Conservation (phyloP, 2,888 invertebrate genomes). For the Melangyna quadrimaculata region DNA sequence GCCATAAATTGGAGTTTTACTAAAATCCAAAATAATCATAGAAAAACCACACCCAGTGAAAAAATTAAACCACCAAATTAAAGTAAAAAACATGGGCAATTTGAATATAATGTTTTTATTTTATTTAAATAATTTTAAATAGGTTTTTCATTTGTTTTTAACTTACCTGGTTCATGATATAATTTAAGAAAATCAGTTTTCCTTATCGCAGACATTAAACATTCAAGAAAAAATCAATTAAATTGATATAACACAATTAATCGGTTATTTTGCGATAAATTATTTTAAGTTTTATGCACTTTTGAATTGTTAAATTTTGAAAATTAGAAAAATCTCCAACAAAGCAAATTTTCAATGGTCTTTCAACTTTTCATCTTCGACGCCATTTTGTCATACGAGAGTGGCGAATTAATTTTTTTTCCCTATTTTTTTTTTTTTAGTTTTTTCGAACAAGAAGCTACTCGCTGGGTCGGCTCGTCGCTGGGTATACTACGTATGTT, state of each 20-base stretch:
- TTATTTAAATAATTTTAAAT: constrained; percentile 70
- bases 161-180: constrained; percentile 81
- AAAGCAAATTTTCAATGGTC: constrained; percentile 63
- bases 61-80: constrained; percentile 56
- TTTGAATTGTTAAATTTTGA: constrained; percentile 54
- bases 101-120: constrained; percentile 73
- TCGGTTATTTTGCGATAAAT: constrained; percentile 50
- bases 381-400: constrained; percentile 71
- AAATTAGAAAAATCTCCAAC: constrained; percentile 69
- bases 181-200: constrained; percentile 77
- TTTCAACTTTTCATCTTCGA: constrained; percentile 66
- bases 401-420: constrained; percentile 49
- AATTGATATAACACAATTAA: constrained; percentile 59
- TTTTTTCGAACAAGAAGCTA: constrained; percentile 47
- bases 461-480: constrained; percentile 40
- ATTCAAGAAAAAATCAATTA: constrained; percentile 75
- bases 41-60: constrained; percentile 73
- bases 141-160: constrained; percentile 74
- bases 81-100: constrained; percentile 73
- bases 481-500: not conserved
- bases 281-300: constrained; percentile 58
- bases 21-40: constrained; percentile 63
- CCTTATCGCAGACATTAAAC: constrained; percentile 79
- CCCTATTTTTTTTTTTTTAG: not conserved
- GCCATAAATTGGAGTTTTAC: constrained; percentile 71